Percentiles rank a stretch among this genome's conserved stretches.
Conservation (phyloP, 1,140 invertebrate species). For the Leptinotarsa defecta region DNA sequence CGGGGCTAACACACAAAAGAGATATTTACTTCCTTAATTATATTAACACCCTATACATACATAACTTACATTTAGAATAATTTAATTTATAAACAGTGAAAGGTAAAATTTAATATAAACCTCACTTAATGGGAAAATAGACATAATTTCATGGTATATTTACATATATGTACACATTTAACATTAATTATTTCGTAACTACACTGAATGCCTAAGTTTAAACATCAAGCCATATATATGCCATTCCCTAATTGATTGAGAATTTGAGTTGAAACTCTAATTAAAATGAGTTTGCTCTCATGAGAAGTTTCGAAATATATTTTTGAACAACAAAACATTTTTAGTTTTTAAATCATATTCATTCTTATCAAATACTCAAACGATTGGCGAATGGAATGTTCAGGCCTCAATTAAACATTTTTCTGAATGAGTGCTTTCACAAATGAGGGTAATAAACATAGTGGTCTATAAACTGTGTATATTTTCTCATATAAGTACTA, state of each 20-base stretch:
- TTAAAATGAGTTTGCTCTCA: no score
- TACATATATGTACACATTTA: constrained; percentile 40
- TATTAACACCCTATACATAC: constrained; percentile 38
- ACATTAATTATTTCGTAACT: constrained; percentile 15
- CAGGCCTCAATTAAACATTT: constrained; percentile 1
- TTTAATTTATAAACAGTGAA: constrained; percentile 32
- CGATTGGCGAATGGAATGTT: not conserved
- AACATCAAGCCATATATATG: not conserved
- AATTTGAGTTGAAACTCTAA: no score
- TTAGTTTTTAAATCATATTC: no score
- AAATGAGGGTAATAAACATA: constrained; percentile 1
- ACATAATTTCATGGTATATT: constrained; percentile 37
- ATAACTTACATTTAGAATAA: constrained; percentile 39
- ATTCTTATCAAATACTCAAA: no score
- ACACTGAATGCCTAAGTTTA: constrained; percentile 9
- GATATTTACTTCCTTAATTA: constrained; percentile 10
- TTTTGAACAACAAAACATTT: no score
- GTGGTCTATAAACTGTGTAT: not conserved
- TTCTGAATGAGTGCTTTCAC: not conserved
- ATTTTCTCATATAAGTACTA: not conserved
- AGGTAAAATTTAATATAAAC: constrained; percentile 28
- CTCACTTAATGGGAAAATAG: constrained; percentile 40
- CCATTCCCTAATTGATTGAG: not conserved
- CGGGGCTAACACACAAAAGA: no score
- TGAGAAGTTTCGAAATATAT: no score